Evolutionary conservation across 2,888 invertebrate species (phyloP).

Genomic region (Tenthredo mesomela): DNA sequence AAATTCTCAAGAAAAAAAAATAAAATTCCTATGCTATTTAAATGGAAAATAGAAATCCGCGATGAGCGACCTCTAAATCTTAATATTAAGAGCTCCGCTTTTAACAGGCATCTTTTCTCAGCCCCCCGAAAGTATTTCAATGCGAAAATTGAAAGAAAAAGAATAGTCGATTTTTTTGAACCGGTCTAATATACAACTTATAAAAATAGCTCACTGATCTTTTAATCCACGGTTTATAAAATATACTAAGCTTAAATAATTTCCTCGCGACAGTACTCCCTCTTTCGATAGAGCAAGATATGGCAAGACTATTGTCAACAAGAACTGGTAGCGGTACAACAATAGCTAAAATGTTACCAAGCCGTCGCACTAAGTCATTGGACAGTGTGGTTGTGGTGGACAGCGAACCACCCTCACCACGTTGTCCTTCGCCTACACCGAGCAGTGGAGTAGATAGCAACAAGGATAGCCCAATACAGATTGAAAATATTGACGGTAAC

Average conservation of each 20-base stretch:
- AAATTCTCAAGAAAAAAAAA: no score
- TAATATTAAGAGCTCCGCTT: no score
- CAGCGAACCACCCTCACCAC: slow-evolving; percentile 81
- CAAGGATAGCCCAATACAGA: slow-evolving; percentile 91
- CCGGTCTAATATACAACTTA: no score
- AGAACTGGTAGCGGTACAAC: slow-evolving; percentile 59
- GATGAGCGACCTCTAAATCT: no score
- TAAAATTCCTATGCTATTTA: no score
- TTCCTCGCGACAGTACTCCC: slow-evolving; percentile 71
- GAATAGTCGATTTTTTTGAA: no score
- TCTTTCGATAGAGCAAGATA: slow-evolving; percentile 75
- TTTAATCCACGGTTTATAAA: neutral
- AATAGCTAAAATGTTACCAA: slow-evolving; percentile 66
- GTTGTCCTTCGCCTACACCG: slow-evolving; percentile 93
- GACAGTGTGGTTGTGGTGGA: slow-evolving; percentile 76
- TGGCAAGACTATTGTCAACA: slow-evolving; percentile 73
- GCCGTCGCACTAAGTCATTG: slow-evolving; percentile 74
- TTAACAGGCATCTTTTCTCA: no score
- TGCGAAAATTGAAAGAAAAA: no score
- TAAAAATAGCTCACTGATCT: neutral
- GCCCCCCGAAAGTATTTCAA: no score
- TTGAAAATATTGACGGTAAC: slow-evolving; percentile 85
- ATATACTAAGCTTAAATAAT: slow-evolving; percentile 61
- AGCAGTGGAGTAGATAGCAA: slow-evolving; percentile 93
- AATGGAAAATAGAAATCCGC: no score